Base-by-base conservation (phyloP, 2,888 invertebrate species). In the Omphaloscelis lunosa region DNA sequence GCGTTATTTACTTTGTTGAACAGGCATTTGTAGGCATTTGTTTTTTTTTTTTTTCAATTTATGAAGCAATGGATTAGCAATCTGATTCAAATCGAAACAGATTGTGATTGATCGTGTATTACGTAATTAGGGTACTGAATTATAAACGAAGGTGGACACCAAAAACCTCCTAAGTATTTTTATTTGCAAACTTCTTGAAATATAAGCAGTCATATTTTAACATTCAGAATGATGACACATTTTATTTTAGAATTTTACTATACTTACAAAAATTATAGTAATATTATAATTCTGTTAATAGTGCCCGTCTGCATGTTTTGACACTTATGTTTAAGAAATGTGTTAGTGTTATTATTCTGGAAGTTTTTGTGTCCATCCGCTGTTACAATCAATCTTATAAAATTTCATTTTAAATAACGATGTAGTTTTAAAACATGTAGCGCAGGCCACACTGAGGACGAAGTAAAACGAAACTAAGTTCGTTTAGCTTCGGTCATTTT, bases 171-270 rank as follows among this genome's bases (percentile, higher is more conserved):
- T 15, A 0, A 27, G 4, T 1, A 0, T 45, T n/a, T 9, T 15
- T n/a, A 27, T 77, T 67, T 51, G 2, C 9, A 53, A 29, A 45
- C 11, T 59, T 39, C 67, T 51, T 51, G 41, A 62, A 41, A 34
- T 17, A 5, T 20, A 29, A 29, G 1, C 41, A 29, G 11, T 27
- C 20, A 39, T 75, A 48, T 58, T 76, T 68, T 41, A 59, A 68
- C 77, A 68, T 20, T 2, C 48, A 27, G 39, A 59, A 51, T 20
- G 1, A 41, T 9, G 17, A 17, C 29, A 73, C 41, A 51, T 6
- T 77, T 51, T 41, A n/a, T 48, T 69, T 39, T 48, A 48, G 6
- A 41, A 59, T 68, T n/a, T 53, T 34, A 39, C n/a, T 65, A 53
- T n/a, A 66, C 15, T 39, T 41, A 11, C 1, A 15, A 56, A 3